A percentile compares a stretch with the other conserved stretches of the same genome.
Evolutionary conservation across 1,140 invertebrate species (phyloP).

Genomic region (Drosophila pseudoobscura): DNA sequence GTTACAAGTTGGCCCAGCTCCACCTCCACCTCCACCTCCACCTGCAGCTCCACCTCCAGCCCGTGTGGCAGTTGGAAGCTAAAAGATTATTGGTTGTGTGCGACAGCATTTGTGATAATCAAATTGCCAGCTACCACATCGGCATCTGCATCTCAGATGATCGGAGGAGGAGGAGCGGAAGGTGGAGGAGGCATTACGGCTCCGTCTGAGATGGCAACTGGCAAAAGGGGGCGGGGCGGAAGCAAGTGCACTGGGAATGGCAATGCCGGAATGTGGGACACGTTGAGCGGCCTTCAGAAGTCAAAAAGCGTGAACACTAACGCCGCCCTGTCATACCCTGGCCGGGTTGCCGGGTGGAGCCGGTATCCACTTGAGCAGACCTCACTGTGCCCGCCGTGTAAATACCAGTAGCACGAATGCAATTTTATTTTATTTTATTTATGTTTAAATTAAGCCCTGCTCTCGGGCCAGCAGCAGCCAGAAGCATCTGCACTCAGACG

Average conservation of each 20-base stretch:
- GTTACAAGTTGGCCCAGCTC: constrained; percentile 28
- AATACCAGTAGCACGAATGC: constrained; percentile 40
- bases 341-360: not conserved
- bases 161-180: not conserved
- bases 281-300: constrained; percentile 49
- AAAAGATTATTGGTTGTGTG: constrained; percentile 60
- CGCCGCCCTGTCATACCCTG: constrained; percentile 18
- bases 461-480: constrained; percentile 21
- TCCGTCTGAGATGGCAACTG: constrained; percentile 9
- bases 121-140: constrained; percentile 45
- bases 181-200: not conserved
- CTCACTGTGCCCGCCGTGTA: constrained; percentile 29
- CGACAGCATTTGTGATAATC: constrained; percentile 64
- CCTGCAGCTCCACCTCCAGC: not conserved
- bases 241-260: constrained; percentile 9
- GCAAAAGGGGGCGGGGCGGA: constrained; percentile 1
- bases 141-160: constrained; percentile 17
- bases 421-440: constrained; percentile 48
- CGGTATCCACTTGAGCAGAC: constrained; percentile 13
- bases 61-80: constrained; percentile 2
- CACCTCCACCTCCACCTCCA: too few relatives aligned
- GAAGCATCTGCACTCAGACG: constrained; percentile 35
- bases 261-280: constrained; percentile 43
- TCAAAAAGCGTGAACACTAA: constrained; percentile 64
- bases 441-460: constrained; percentile 55